Conservation (phyloP, 2,113 vertebrate genomes). For the Callaeas wilsoni region DNA sequence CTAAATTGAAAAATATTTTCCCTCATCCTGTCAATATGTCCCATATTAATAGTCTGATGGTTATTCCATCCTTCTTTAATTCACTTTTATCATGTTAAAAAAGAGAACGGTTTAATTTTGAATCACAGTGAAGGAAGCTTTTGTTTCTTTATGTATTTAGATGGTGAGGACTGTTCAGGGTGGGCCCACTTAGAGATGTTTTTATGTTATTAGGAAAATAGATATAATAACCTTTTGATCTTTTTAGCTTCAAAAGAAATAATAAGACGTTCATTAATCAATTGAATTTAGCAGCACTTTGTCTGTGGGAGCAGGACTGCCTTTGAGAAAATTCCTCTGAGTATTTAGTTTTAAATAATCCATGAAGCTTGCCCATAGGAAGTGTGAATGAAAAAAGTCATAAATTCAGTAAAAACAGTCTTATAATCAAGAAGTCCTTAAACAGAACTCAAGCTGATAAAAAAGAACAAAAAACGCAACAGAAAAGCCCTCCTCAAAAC, state of each 20-base stretch:
- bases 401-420: neutral
- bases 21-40: neutral
- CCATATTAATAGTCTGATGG: neutral
- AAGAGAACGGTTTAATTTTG: neutral
- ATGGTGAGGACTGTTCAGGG: neutral
- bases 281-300: neutral
- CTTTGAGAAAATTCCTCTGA: neutral
- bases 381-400: neutral
- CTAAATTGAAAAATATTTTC: neutral
- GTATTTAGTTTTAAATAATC: neutral
- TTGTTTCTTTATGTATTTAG: neutral
- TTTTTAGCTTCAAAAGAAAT: slow-evolving; percentile 21
- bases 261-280: neutral
- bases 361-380: neutral
- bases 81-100: neutral
- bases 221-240: neutral
- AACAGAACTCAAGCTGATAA: neutral
- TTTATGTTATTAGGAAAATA: neutral
- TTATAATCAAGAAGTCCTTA: neutral
- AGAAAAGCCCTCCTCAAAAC: neutral
- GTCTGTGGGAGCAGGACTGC: neutral
- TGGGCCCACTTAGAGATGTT: neutral
- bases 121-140: neutral
- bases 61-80: neutral
- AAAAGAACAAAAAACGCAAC: neutral